Evolutionary conservation across 2,797 vertebrate genomes (phyloP), one percentile per base, ranked within the genome.

Genomic region (Acomys russatus): DNA sequence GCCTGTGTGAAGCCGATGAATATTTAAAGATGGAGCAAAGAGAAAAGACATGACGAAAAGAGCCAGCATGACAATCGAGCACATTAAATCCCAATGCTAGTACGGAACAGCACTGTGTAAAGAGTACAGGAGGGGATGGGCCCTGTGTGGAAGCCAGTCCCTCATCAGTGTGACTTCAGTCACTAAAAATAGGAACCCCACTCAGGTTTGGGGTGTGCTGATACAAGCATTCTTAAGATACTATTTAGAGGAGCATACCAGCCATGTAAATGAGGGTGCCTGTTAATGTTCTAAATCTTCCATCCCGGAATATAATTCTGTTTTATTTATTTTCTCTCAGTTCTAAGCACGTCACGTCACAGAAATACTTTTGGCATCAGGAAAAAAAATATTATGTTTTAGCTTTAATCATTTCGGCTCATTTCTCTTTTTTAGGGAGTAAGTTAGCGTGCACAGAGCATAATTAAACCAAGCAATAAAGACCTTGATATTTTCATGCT

Each of bases 381-480:
- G 38, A 92, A 59, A 89, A 30, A 61, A 95, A 83, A 86, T 44
- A 88, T 94, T 96, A 88, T 88, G 9, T 66, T 92, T 97, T 93
- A 56, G 87, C 66, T 70, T 98, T 97, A 96, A 97, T 92, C 56
- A 71, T 97, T 98, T 96, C 49, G 2, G 51, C 90, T 66, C 0
- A 68, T 93, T 95, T 95, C 59, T 86, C 88, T 94, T 76, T 28
- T 83, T 74, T 71, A 70, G 95, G 77, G 96, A 98, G 66, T 49
- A 30, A 97, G 35, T 68, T 93, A 95, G 88, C 78, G 92, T 79
- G 78, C 91, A 97, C 97, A 96, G 97, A 96, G 7, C 11, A 59
- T 95, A 95, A 98, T 97, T 97, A 98, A 96, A 96, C 74, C 78
- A 87, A 97, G 96, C 94, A 96, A 97, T 85, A 96, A 96, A 97